Percentiles rank a stretch among this genome's conserved stretches.
Evolutionary conservation across 2,888 invertebrate genomes (phyloP).

Genomic region (Melangyna quadrimaculata): DNA sequence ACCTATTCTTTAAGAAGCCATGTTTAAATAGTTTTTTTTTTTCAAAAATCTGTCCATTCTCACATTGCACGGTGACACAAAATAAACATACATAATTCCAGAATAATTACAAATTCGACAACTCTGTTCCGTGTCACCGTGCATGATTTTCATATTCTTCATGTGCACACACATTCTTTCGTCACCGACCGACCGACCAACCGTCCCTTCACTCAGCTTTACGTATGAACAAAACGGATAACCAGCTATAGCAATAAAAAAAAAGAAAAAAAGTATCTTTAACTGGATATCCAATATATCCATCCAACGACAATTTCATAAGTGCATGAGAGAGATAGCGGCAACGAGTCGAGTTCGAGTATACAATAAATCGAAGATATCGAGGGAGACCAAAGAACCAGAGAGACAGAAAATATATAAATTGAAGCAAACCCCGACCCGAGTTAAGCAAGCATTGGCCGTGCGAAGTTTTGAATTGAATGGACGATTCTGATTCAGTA

Average conservation of each 20-base stretch:
- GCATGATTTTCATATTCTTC: constrained; percentile 58
- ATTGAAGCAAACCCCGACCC: neutral
- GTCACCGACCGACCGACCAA: neutral
- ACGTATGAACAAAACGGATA: constrained; percentile 44
- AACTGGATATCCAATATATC: constrained; percentile 62
- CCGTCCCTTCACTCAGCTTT: constrained; percentile 19
- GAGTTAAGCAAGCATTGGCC: constrained; percentile 18
- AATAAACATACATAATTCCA: neutral
- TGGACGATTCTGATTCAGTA: constrained; percentile 33
- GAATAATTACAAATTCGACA: constrained; percentile 12
- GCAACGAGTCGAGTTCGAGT: constrained; percentile 25
- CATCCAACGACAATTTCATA: constrained; percentile 64
- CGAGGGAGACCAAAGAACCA: constrained; percentile 40
- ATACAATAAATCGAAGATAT: constrained; percentile 63
- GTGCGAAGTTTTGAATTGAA: constrained; percentile 30
- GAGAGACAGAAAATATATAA: constrained; percentile 5
- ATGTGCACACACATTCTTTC: constrained; percentile 47
- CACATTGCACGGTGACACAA: neutral
- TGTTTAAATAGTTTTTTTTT: too few species aligned
- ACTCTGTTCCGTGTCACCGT: constrained; percentile 35
- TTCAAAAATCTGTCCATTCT: neutral
- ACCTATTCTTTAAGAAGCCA: too few species aligned
- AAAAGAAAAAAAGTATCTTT: constrained; percentile 57
- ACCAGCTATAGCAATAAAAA: constrained; percentile 17
- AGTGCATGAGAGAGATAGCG: constrained; percentile 67